Conservation (phyloP, 1,140 invertebrate species). For the Saccostrea echinata region DNA sequence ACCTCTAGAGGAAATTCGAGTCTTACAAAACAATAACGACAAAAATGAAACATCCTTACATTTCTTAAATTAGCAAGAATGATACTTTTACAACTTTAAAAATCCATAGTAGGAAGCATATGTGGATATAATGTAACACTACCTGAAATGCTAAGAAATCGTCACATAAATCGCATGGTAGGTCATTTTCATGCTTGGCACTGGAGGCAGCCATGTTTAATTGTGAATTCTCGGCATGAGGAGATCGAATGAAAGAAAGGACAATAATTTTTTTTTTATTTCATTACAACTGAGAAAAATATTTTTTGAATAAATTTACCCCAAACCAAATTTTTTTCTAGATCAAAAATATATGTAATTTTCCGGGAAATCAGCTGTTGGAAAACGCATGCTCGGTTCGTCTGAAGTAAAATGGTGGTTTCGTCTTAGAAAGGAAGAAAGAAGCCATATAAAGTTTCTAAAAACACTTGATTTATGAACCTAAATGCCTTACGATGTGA, state of each 20-base stretch:
- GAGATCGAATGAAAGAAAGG: neutral
- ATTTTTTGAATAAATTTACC: neutral
- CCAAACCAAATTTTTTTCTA: neutral
- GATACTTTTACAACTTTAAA: neutral
- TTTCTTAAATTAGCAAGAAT: neutral
- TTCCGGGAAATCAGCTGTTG: constrained; percentile 28
- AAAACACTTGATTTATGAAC: constrained; percentile 14
- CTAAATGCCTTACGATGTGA: constrained; percentile 45
- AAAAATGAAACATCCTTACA: neutral
- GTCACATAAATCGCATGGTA: constrained; percentile 67
- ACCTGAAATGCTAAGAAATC: constrained; percentile 73
- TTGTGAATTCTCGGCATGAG: neutral
- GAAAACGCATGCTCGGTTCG: constrained; percentile 43
- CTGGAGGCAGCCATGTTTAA: constrained; percentile 72
- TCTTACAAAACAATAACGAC: neutral
- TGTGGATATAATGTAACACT: neutral
- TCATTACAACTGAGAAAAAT: neutral
- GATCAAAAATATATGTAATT: constrained; percentile 34
- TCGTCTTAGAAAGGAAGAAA: constrained; percentile 28
- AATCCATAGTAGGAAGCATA: neutral
- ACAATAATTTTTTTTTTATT: neutral
- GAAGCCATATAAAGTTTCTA: constrained; percentile 3
- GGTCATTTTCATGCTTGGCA: constrained; percentile 51
- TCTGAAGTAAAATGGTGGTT: constrained; percentile 18
- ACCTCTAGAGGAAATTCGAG: neutral